These are phyloP conservation scores for Temnothorax rugatulus DNA, from an alignment of 2,888 invertebrate genomes.

Conservation along the genomic window DNA sequence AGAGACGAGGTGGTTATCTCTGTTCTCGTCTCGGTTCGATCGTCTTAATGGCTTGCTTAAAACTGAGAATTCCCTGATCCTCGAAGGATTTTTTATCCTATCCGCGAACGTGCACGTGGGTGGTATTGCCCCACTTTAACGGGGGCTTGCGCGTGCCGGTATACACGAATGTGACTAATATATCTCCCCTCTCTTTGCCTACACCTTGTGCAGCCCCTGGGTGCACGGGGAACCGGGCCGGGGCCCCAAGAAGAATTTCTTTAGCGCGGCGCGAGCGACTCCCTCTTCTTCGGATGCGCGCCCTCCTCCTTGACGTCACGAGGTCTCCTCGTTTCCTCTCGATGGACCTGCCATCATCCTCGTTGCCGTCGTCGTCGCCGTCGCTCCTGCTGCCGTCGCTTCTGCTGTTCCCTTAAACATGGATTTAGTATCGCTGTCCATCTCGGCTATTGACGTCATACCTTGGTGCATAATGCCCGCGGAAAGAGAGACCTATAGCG, in stretches of 20 bases:
- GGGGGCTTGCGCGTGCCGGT: conserved; percentile 59
- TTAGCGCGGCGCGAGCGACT: conserved; percentile 3
- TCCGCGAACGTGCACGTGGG: conserved; percentile 57
- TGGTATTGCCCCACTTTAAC: conserved; percentile 63
- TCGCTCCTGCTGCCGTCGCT: not conserved
- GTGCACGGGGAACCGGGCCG: not conserved
- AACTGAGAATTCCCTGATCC: conserved; percentile 70
- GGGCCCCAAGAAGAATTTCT: conserved; percentile 17
- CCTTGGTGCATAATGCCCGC: not conserved
- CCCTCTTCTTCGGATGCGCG: conserved; percentile 41
- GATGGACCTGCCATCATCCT: not conserved
- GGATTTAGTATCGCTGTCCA: conserved; percentile 20
- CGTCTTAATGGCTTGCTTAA: conserved; percentile 64
- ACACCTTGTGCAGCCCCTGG: conserved; percentile 25
- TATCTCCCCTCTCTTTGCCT: conserved; percentile 38
- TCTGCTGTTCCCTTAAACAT: conserved; percentile 42
- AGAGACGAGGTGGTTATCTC: not conserved
- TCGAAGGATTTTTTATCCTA: conserved; percentile 77
- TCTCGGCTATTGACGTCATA: conserved; percentile 34
- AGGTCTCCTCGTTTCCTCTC: conserved; percentile 52
- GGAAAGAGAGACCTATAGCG: conserved; percentile 43
- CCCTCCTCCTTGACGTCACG: conserved; percentile 62
- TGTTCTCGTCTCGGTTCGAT: conserved; percentile 43
- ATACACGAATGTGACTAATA: conserved; percentile 51
- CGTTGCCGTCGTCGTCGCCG: not conserved